A percentile compares a stretch with the other conserved stretches of the same genome.
These are phyloP conservation scores for Trichogramma pretiosum DNA, from an alignment of 1,140 invertebrate genomes.

Conservation along the genomic window DNA sequence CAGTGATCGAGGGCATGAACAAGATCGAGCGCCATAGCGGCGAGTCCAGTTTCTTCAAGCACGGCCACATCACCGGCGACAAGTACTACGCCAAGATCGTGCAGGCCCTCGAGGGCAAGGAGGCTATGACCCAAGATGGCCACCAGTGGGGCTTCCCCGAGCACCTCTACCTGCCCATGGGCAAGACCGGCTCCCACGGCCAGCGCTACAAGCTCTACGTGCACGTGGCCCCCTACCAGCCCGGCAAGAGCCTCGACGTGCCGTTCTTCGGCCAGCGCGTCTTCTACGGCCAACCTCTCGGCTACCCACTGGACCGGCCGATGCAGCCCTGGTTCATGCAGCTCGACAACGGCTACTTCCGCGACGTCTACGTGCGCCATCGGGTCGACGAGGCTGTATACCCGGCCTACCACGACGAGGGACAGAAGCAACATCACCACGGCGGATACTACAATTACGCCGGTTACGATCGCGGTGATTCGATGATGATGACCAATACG, in stretches of 20 bases:
- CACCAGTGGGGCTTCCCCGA: slow-evolving; percentile 49
- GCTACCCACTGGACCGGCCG: slow-evolving; percentile 60
- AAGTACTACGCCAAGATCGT: slow-evolving; percentile 29
- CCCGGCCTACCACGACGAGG: no score
- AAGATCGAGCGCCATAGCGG: slow-evolving; percentile 35
- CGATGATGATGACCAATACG: neutral
- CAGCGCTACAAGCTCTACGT: slow-evolving; percentile 57
- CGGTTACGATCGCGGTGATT: neutral
- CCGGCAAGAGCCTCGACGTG: slow-evolving; percentile 26
- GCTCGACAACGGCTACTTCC: slow-evolving; percentile 57
- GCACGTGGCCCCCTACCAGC: slow-evolving; percentile 50
- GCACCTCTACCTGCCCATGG: slow-evolving; percentile 58
- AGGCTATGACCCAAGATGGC: slow-evolving; percentile 23
- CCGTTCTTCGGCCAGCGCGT: slow-evolving; percentile 27
- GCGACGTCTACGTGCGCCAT: slow-evolving; percentile 56
- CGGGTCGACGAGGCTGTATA: neutral
- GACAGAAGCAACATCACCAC: neutral
- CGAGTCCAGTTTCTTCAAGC: slow-evolving; percentile 33
- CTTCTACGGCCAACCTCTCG: slow-evolving; percentile 46
- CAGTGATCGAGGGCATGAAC: slow-evolving; percentile 39
- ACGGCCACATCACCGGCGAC: slow-evolving; percentile 29
- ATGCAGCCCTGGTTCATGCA: slow-evolving; percentile 48
- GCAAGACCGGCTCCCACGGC: slow-evolving; percentile 54
- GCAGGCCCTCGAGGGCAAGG: slow-evolving; percentile 29
- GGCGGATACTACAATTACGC: neutral